Percentiles rank a stretch among this genome's conserved stretches.
These are phyloP conservation scores for Hemithea aestivaria DNA, from an alignment of 2,888 invertebrate species.

Conservation along the genomic window DNA sequence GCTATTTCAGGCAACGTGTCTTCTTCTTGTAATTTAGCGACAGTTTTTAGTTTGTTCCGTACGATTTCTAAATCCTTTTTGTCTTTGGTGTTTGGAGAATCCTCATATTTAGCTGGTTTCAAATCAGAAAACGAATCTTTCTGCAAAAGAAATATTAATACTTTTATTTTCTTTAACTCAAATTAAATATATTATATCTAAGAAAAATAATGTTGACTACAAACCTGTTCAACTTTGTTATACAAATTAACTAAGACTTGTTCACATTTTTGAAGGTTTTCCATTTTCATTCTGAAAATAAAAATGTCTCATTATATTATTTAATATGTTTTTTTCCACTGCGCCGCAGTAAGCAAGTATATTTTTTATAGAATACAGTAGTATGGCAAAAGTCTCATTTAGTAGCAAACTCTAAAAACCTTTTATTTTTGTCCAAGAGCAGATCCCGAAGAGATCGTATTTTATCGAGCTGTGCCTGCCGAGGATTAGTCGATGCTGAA, in stretches of 20 bases:
- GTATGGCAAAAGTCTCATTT: too few relatives aligned
- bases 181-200: not conserved
- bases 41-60: conserved; percentile 58
- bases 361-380: not conserved
- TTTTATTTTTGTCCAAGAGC: conserved; percentile 81
- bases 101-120: conserved; percentile 24
- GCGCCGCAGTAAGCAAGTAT: not conserved
- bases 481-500: conserved; percentile 60
- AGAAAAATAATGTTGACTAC: not conserved
- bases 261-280: conserved; percentile 83
- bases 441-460: conserved; percentile 81
- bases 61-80: conserved; percentile 48
- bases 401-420: conserved; percentile 40
- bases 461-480: conserved; percentile 81
- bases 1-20: conserved; percentile 65
- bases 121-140: conserved; percentile 41
- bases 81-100: conserved; percentile 30
- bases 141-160: conserved; percentile 46
- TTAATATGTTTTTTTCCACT: too few relatives aligned
- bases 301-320: too few relatives aligned
- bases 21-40: conserved; percentile 38
- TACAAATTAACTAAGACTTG: conserved; percentile 83
- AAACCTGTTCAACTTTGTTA: conserved; percentile 81
- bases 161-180: too few relatives aligned
- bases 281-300: conserved; percentile 81